Base-by-base conservation (phyloP, 2,888 invertebrate genomes). In the Linnaemya vulpina region DNA sequence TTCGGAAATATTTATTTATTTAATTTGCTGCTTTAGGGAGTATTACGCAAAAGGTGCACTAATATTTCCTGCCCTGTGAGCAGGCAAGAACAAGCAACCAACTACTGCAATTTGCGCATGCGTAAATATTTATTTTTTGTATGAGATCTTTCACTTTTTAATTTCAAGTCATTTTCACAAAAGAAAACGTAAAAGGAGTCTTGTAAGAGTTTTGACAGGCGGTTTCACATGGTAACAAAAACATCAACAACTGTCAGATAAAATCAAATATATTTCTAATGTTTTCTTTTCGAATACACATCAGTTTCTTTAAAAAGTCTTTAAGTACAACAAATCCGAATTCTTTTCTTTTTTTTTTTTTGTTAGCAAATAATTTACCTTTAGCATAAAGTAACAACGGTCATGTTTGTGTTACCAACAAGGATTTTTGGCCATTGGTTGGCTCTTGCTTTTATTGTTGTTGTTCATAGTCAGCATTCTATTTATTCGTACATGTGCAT, bases 221-320 rank as follows among this genome's bases (percentile, higher is more conserved):
- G 86, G 82, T 84, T 82, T 81, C 80, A 78, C 75, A 77, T 75
- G 53, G 75, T 67, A 85, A 84, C 85, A 85, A 87, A 80, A 81
- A 81, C 83, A 85, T 81, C 83, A 83, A 73, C 86, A 81, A 83
- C 86, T 85, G 85, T 81, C 85, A 83, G 86, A 87, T 85, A 85
- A 85, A 83, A 85, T 86, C 84, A 82, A 86, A 79, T 76, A 83
- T 63, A 38, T 22, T 58, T 40, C 73, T 60, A 7, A 0, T n/a
- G 1, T 43, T n/a, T 35, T 53, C 11, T 13, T 30, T 58, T 15
- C 51, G 55, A 79, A 55, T 63, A 55, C 63, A 35, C 74, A 63
- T 22, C 9, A 11, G 17, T 51, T 58, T 51, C 71, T 77, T 65
- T 30, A 55, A 77, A 40, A 51, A 73, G 30, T 65, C 43, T 46